Base-by-base conservation (phyloP, 2,888 invertebrate species). In the Drosophila limbata region DNA sequence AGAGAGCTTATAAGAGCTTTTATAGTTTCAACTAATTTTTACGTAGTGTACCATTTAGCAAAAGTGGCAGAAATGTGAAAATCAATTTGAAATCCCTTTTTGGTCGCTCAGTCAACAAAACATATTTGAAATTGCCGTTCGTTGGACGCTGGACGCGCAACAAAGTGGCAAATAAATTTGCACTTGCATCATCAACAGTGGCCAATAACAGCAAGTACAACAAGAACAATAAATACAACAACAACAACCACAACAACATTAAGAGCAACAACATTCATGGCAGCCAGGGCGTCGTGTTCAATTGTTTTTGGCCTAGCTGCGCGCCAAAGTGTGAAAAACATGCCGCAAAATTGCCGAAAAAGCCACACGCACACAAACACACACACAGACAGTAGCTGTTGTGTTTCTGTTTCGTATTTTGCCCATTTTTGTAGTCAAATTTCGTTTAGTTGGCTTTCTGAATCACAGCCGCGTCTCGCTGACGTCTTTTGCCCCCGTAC, bases 121-220 rank as follows among this genome's bases (percentile, higher is more conserved):
- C 61, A 64, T 73, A 61, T 77, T 63, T 56, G 28, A 64, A 69
- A 72, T 77, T 50, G 42, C 33, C 47, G 60, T 73, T 77, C 45
- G 60, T 73, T 77, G 77, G 73, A 62, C 77, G 65, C 40, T 73
- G 77, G 69, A 73, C 77, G 59, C 48, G 65, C 78, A 73, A 71
- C 75, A 79, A 84, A 86, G 87, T 84, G 87, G 87, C 87, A 84
- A 87, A 84, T 86, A 84, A 87, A 84, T 84, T 84, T 84, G 84
- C 87, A 87, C 84, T 84, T 84, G 87, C 87, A 84, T 84, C 84
- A 84, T 81, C 83, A 69, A 37, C 63, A 69, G 64, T 51, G 42
- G 45, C n/a, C n/a, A n/a, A n/a, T n/a, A n/a, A n/a, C n/a, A n/a
- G n/a, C 52, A 63, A 17, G 33, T 25, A 31, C 51, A 47, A 10